Evolutionary conservation across 2,888 invertebrate genomes (phyloP).

Genomic region (Ornithoptera priamus): DNA sequence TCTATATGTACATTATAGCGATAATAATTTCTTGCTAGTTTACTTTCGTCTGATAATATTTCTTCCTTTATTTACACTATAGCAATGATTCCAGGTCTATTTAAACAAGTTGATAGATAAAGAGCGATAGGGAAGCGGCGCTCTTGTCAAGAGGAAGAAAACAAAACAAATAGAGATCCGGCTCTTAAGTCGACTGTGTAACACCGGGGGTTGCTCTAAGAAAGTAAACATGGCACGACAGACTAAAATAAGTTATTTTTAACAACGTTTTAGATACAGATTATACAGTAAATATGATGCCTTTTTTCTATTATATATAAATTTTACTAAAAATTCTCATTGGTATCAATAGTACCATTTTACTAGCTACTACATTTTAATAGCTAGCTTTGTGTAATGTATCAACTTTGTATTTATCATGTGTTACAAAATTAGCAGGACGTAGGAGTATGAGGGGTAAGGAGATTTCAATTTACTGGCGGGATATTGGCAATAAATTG

Average conservation of each 20-base stretch:
- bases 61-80: constrained; percentile 67
- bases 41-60: constrained; percentile 65
- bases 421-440: too few relatives aligned
- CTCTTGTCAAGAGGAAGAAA: constrained; percentile 65
- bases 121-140: constrained; percentile 65
- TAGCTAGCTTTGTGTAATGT: not conserved
- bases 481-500: constrained; percentile 48
- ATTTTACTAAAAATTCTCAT: too few relatives aligned
- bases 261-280: constrained; percentile 34
- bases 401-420: too few relatives aligned
- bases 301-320: not conserved
- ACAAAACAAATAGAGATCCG: constrained; percentile 66
- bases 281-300: not conserved
- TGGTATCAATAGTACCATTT: too few relatives aligned
- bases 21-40: constrained; percentile 61
- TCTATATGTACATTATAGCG: constrained; percentile 52
- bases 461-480: too few relatives aligned
- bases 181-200: constrained; percentile 57
- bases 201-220: constrained; percentile 62
- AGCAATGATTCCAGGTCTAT: constrained; percentile 63
- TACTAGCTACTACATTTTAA: too few relatives aligned
- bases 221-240: constrained; percentile 48
- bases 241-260: constrained; percentile 36
- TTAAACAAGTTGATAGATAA: constrained; percentile 72
- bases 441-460: too few relatives aligned